Percentiles rank a stretch among this genome's conserved stretches.
These are phyloP conservation scores for Silurus meridionalis DNA, from an alignment of 2,113 vertebrate genomes.

Conservation along the genomic window DNA sequence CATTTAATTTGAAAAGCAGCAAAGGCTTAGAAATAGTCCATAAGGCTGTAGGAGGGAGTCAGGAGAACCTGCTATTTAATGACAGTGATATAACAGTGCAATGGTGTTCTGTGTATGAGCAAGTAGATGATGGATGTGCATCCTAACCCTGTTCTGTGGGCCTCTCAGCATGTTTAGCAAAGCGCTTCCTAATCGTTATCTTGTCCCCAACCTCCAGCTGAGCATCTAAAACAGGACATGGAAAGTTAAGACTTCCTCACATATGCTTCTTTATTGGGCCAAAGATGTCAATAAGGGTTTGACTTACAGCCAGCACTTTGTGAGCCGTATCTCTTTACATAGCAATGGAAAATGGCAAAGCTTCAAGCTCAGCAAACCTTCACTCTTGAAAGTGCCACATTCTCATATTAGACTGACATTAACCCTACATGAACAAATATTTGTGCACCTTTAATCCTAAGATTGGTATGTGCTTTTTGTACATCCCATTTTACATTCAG, in stretches of 20 bases:
- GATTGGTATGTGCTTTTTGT: no score
- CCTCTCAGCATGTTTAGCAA: conserved; percentile 49
- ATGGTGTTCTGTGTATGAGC: conserved; percentile 34
- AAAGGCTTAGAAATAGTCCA: background rate
- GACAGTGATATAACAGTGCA: conserved; percentile 29
- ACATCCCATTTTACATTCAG: no score
- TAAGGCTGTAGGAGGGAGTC: background rate
- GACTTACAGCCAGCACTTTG: conserved; percentile 48
- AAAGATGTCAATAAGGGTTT: conserved; percentile 52
- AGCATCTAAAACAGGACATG: conserved; percentile 54
- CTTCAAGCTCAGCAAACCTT: conserved; percentile 30
- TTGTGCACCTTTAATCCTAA: no score
- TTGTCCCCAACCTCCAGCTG: conserved; percentile 58
- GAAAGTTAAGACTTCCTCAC: conserved; percentile 55
- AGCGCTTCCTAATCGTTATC: conserved; percentile 57
- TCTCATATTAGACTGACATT: background rate
- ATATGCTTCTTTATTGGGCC: conserved; percentile 59
- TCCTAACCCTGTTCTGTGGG: conserved; percentile 45
- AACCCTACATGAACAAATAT: no score
- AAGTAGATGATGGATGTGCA: conserved; percentile 50
- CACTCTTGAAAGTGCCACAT: conserved; percentile 10
- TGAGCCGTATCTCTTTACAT: conserved; percentile 36
- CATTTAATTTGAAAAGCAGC: conserved; percentile 11
- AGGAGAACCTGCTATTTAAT: conserved; percentile 1
- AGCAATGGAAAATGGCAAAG: conserved; percentile 18